A percentile compares a stretch with the other conserved stretches of the same genome.
Conservation (phyloP, 2,113 vertebrate genomes). For the Apeltes quadracus region DNA sequence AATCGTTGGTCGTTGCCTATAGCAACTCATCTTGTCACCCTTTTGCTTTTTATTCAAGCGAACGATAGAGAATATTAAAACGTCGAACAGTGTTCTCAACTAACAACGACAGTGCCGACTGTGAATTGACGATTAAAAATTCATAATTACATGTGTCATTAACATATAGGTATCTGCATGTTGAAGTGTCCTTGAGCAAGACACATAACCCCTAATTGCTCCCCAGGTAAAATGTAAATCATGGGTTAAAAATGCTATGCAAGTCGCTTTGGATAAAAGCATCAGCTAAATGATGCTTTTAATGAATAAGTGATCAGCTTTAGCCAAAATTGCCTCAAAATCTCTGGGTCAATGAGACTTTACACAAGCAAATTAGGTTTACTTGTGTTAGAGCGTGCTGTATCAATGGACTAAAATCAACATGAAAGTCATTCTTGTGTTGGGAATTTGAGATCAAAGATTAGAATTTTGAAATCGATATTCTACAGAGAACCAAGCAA, state of each 20-base stretch:
- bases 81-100: not conserved
- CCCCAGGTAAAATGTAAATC: too few relatives aligned
- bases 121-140: slow-evolving; percentile 25
- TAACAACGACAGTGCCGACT: not conserved
- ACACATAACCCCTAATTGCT: too few relatives aligned
- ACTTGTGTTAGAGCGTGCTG: not conserved
- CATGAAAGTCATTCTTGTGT: not conserved
- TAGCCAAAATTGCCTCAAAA: not conserved
- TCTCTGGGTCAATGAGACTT: not conserved
- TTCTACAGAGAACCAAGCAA: not conserved
- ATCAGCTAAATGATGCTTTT: too few relatives aligned
- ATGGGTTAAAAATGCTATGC: too few relatives aligned
- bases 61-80: not conserved
- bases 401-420: not conserved
- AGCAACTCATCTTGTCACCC: not conserved
- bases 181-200: too few relatives aligned
- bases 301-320: slow-evolving; percentile 3
- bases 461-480: not conserved
- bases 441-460: slow-evolving; percentile 3
- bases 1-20: not conserved
- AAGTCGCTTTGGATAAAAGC: too few relatives aligned
- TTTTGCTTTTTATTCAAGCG: not conserved
- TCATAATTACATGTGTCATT: slow-evolving; percentile 30
- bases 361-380: not conserved
- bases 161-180: slow-evolving; percentile 54